These are phyloP conservation scores for Entelurus aequoreus DNA, from an alignment of 2,113 vertebrate species.

Conservation along the genomic window DNA sequence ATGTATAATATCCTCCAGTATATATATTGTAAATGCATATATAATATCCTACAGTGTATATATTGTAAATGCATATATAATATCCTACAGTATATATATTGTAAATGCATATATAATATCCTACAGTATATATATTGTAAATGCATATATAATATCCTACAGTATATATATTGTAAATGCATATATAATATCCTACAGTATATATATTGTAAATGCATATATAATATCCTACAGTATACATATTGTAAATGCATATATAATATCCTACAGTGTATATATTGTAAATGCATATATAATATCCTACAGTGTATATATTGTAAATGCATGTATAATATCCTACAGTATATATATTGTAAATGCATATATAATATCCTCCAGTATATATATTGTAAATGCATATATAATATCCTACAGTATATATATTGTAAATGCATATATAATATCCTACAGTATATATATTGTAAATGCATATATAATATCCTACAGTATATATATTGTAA, in stretches of 20 bases:
- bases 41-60: not conserved
- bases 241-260: slow-evolving; percentile 1
- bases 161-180: no score
- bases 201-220: no score
- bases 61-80: slow-evolving; percentile 6
- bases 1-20: no score
- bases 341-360: not conserved
- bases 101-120: no score
- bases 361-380: not conserved
- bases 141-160: slow-evolving; percentile 1
- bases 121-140: not conserved
- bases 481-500: no score
- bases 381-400: slow-evolving; percentile 6
- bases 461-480: slow-evolving; percentile 1
- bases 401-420: not conserved
- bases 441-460: no score
- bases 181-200: not conserved
- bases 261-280: no score
- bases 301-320: no score
- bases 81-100: not conserved
- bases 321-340: no score
- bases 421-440: no score
- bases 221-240: no score
- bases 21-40: not conserved
- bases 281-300: slow-evolving; percentile 10